phyloP scores from a whole-genome alignment of 2,113 vertebrate species.

The Centrocercus urophasianus region DNA sequence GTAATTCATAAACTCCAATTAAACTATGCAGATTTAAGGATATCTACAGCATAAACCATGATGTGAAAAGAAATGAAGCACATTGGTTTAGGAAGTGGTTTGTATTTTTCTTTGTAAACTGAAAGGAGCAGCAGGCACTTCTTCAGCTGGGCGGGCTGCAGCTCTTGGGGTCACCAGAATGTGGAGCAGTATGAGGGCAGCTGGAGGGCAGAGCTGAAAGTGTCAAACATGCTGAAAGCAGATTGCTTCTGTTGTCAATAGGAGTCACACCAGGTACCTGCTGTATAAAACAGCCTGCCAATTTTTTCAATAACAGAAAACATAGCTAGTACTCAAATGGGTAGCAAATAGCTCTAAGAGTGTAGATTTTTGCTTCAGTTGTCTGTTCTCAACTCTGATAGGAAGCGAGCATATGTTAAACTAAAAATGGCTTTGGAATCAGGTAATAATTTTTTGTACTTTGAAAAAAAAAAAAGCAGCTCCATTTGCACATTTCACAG shows the following conservation, averaged over 20 bases:
- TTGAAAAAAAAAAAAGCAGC: background rate
- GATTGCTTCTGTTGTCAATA: background rate
- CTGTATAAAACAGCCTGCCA: background rate
- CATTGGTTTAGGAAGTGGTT: background rate
- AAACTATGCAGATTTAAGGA: background rate
- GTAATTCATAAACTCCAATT: background rate
- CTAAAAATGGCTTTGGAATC: background rate
- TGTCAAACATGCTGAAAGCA: background rate
- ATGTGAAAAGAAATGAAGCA: background rate
- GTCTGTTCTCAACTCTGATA: background rate
- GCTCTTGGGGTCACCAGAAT: background rate
- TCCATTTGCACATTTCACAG: background rate
- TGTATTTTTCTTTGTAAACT: background rate
- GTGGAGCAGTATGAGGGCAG: background rate
- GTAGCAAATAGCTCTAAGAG: background rate
- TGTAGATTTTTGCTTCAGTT: too few relatives aligned
- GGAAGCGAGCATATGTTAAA: background rate
- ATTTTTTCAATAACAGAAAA: background rate
- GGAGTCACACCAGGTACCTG: background rate
- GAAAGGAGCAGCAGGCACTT: background rate
- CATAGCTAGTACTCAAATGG: background rate
- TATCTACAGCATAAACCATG: background rate
- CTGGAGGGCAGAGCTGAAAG: background rate
- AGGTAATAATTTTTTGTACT: background rate
- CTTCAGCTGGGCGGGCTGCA: background rate